Evolutionary conservation across 2,888 invertebrate species (phyloP).

Genomic region (Apodemia mormo): DNA sequence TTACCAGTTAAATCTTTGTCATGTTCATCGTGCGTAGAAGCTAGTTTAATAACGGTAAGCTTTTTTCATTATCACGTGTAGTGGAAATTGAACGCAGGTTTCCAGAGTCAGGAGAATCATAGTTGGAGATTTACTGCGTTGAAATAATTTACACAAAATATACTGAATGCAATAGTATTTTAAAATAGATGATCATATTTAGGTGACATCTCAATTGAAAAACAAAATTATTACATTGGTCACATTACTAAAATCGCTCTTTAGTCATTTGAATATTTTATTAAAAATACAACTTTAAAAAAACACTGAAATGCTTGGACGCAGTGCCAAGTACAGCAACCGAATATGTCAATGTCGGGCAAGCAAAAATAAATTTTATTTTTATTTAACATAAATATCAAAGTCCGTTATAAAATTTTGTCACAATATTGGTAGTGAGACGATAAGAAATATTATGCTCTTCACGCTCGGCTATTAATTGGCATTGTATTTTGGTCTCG

Average conservation of each 20-base stretch:
- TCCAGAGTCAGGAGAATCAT: too few relatives aligned
- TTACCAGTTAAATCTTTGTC: constrained; percentile 24
- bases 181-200: not conserved
- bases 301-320: constrained; percentile 1
- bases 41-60: constrained; percentile 48
- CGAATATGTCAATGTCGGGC: constrained; percentile 18
- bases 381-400: constrained; percentile 9
- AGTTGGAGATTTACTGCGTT: not conserved
- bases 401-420: constrained; percentile 1
- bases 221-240: constrained; percentile 8
- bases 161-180: not conserved
- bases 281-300: constrained; percentile 8
- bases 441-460: constrained; percentile 37
- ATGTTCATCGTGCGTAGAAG: constrained; percentile 40
- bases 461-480: constrained; percentile 57
- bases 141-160: not conserved
- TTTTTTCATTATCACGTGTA: constrained; percentile 43
- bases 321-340: constrained; percentile 23
- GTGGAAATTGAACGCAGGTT: too few relatives aligned
- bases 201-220: constrained; percentile 9
- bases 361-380: constrained; percentile 11
- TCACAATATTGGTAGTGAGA: constrained; percentile 3
- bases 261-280: constrained; percentile 11
- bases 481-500: constrained; percentile 57
- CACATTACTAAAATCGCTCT: constrained; percentile 1